phyloP scores from a whole-genome alignment of 2,797 vertebrate genomes.

The Phoxinus dragarum region DNA sequence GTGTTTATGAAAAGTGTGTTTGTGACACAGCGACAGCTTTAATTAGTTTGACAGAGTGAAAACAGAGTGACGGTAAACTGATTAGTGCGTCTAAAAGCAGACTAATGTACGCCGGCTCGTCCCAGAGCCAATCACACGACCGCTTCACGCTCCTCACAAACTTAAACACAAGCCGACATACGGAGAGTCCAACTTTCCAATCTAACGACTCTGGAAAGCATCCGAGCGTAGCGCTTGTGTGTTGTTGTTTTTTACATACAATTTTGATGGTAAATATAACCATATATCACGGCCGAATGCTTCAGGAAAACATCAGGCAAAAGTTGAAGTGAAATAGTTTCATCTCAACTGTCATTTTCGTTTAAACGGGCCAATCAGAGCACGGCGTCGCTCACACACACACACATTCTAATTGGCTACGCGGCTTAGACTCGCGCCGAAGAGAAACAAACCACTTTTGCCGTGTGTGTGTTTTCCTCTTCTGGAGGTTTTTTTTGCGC shows the following conservation, averaged over 20 bases:
- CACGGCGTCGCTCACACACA: conserved; percentile 1
- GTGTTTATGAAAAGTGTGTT: not conserved
- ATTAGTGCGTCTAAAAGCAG: conserved; percentile 41
- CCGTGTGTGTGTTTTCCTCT: not conserved
- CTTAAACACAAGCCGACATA: not conserved
- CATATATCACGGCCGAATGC: not conserved
- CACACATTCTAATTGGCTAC: conserved; percentile 58
- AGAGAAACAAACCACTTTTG: conserved; percentile 42
- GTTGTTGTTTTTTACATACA: not conserved
- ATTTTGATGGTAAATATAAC: conserved; percentile 3
- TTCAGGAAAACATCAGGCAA: not conserved
- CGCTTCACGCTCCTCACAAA: not conserved
- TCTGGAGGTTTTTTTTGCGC: conserved; percentile 15
- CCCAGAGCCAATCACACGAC: not conserved
- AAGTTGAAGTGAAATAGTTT: not conserved
- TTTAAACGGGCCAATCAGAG: conserved; percentile 48
- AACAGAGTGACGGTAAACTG: conserved; percentile 35
- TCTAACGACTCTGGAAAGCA: not conserved
- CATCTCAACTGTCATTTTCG: not conserved
- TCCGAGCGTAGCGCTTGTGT: not conserved
- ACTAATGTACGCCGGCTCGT: conserved; percentile 10
- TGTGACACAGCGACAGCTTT: not conserved
- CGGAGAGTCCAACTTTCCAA: not conserved
- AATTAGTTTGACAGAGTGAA: conserved; percentile 43
- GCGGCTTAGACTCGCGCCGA: conserved; percentile 53